These are phyloP conservation scores for Ctenicera cuprea DNA, from an alignment of 2,888 invertebrate species.

Conservation along the genomic window DNA sequence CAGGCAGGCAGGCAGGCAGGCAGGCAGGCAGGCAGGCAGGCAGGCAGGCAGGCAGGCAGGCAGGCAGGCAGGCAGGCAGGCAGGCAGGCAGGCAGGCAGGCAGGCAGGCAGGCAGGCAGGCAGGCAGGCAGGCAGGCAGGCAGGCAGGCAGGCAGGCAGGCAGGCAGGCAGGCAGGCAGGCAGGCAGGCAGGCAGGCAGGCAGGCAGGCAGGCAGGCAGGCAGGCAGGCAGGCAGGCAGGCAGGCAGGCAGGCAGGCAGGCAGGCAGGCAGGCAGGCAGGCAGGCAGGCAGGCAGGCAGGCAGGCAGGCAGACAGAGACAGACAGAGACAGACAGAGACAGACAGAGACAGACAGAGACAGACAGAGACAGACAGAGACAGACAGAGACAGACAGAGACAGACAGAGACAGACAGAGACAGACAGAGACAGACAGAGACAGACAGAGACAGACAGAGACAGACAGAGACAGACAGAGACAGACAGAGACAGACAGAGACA, in stretches of 20 bases:
- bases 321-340: background rate
- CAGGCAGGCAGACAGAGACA: background rate
- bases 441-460: background rate
- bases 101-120: background rate
- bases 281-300: background rate
- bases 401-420: background rate
- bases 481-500: background rate
- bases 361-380: background rate
- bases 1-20: background rate
- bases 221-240: background rate
- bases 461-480: background rate
- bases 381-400: background rate
- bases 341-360: background rate
- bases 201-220: background rate
- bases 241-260: background rate
- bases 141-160: background rate
- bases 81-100: background rate
- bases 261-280: background rate
- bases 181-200: background rate
- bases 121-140: background rate
- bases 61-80: background rate
- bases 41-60: background rate
- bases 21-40: background rate
- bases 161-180: background rate
- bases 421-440: background rate